These are phyloP conservation scores for Nautilus pompilius DNA, from an alignment of 1,140 invertebrate genomes.

Conservation along the genomic window DNA sequence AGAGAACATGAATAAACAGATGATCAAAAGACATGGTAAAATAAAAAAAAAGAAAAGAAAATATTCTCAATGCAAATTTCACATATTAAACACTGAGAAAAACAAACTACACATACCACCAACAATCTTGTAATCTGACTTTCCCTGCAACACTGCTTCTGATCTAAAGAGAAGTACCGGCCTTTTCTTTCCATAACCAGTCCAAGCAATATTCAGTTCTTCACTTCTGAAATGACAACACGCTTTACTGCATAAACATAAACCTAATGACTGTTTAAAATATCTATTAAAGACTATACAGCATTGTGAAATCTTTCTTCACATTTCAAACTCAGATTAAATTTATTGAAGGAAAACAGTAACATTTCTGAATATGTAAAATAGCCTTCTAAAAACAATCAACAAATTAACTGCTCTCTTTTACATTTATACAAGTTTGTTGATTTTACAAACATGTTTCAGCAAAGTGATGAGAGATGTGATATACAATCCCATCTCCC, in stretches of 20 bases:
- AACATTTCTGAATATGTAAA: not conserved
- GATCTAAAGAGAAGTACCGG: slow-evolving; percentile 49
- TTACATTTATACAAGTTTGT: too few species aligned
- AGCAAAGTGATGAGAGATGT: too few species aligned
- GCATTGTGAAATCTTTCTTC: slow-evolving; percentile 3
- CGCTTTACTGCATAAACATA: not conserved
- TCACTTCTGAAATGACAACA: slow-evolving; percentile 15
- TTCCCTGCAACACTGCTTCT: slow-evolving; percentile 41
- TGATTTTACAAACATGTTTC: too few species aligned
- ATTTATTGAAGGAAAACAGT: not conserved
- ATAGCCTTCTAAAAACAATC: not conserved
- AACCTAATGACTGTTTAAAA: not conserved
- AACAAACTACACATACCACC: slow-evolving; percentile 37
- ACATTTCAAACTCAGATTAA: too few species aligned
- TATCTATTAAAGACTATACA: slow-evolving; percentile 5
- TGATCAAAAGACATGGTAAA: not conserved
- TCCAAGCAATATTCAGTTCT: slow-evolving; percentile 46
- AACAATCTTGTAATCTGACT: slow-evolving; percentile 37
- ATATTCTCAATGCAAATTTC: not conserved
- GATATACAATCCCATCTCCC: too few species aligned
- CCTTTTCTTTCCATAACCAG: slow-evolving; percentile 47
- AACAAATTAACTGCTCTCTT: not conserved
- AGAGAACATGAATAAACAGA: not conserved
- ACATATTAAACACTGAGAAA: not conserved
- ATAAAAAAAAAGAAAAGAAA: not conserved